Conservation (phyloP, 2,888 invertebrate genomes). For the Netelia melanura region DNA sequence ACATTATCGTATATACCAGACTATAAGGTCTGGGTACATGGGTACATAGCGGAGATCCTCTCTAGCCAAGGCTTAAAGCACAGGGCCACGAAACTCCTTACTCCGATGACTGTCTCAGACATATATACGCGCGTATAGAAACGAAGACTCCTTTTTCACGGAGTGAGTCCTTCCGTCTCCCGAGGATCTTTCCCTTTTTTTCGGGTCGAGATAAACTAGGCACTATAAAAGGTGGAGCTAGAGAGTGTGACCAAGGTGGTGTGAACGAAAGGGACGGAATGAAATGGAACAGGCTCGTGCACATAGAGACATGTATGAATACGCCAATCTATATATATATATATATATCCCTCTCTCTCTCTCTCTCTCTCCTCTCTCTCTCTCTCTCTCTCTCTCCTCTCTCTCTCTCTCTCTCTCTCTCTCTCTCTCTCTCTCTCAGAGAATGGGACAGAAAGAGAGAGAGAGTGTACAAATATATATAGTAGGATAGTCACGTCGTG, state of each 20-base stretch:
- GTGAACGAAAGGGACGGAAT: constrained; percentile 6
- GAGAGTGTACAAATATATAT: background rate
- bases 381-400: too few relatives aligned
- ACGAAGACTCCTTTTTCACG: constrained; percentile 6
- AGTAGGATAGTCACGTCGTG: constrained; percentile 21
- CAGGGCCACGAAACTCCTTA: constrained; percentile 47
- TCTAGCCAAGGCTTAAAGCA: constrained; percentile 32
- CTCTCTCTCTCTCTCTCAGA: too few relatives aligned
- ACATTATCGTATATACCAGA: constrained; percentile 12
- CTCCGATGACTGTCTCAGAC: constrained; percentile 32
- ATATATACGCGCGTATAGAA: constrained; percentile 13
- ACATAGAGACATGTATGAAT: constrained; percentile 5
- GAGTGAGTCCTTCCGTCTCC: constrained; percentile 31
- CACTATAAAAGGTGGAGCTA: constrained; percentile 5
- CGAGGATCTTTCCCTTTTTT: constrained; percentile 31
- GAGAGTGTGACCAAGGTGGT: constrained; percentile 37
- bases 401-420: too few relatives aligned
- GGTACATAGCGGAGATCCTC: constrained; percentile 35
- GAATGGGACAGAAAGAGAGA: too few relatives aligned
- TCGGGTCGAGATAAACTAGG: constrained; percentile 38
- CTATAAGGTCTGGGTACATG: background rate
- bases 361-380: too few relatives aligned
- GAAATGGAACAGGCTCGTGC: background rate
- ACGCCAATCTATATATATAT: constrained; percentile 1
- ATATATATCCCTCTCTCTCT: background rate